Conservation (phyloP, 2,797 vertebrate species). For the Coregonus sp. region DNA sequence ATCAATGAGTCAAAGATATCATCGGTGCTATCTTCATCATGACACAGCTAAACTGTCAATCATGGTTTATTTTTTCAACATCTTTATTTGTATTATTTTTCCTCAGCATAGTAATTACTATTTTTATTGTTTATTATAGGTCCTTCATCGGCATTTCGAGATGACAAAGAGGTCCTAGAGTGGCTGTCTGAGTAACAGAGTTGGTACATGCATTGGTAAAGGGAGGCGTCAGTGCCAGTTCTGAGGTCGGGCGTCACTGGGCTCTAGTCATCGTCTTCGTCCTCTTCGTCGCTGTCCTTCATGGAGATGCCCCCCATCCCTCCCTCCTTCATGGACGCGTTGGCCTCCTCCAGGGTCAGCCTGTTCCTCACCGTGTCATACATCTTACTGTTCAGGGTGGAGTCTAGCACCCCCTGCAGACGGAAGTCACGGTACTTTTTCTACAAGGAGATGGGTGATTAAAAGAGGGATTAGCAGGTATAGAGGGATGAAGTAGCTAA, state of each 20-base stretch:
- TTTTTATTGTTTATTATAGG: constrained; percentile 89
- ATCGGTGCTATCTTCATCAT: constrained; percentile 88
- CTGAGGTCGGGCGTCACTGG: neutral
- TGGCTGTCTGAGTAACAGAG: constrained; percentile 94
- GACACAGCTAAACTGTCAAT: constrained; percentile 96
- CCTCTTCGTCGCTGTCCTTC: constrained; percentile 98
- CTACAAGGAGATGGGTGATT: constrained; percentile 61
- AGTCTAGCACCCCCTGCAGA: constrained; percentile 98
- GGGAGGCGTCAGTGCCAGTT: constrained; percentile 54
- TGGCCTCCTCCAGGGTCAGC: constrained; percentile 94
- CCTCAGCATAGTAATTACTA: constrained; percentile 76
- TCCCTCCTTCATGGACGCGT: constrained; percentile 92
- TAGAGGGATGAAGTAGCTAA: neutral
- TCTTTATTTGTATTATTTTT: constrained; percentile 64
- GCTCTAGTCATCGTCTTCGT: constrained; percentile 93
- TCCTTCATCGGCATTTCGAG: constrained; percentile 92
- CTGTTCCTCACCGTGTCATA: constrained; percentile 97
- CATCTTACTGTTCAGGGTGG: constrained; percentile 97
- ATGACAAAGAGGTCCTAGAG: constrained; percentile 95
- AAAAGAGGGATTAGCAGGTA: neutral
- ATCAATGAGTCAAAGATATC: constrained; percentile 85
- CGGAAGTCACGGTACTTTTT: constrained; percentile 99
- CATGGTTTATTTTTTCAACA: constrained; percentile 72
- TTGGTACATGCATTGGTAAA: constrained; percentile 94
- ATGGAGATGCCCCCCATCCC: constrained; percentile 98